Conservation (phyloP, 2,113 vertebrate species). For the Burhinus oedicnemus region DNA sequence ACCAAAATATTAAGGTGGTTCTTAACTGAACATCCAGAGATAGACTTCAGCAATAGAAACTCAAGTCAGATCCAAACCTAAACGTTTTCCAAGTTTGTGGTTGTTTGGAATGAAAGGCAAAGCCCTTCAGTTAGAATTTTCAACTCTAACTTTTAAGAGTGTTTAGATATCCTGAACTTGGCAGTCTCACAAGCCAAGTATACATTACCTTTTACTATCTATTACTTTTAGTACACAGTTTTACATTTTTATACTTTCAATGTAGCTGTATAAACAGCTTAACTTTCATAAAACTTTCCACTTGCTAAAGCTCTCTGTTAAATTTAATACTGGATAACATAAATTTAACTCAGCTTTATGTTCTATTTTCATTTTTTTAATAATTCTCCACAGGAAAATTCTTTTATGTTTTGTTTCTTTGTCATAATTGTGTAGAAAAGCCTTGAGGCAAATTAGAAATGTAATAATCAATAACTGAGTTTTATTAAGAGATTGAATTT, state of each 20-base stretch:
- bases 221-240: neutral
- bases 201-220: neutral
- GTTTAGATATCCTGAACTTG: neutral
- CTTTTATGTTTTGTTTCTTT: neutral
- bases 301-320: neutral
- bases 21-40: neutral
- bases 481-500: slow-evolving; percentile 33
- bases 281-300: neutral
- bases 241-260: neutral
- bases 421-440: neutral
- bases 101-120: neutral
- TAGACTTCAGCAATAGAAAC: neutral
- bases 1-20: neutral
- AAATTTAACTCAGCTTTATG: neutral
- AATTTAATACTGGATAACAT: neutral
- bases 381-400: neutral
- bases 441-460: slow-evolving; percentile 20
- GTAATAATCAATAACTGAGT: slow-evolving; percentile 33
- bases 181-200: neutral
- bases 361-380: neutral
- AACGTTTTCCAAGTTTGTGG: neutral
- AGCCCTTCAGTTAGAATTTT: neutral
- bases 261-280: neutral
- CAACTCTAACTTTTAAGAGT: neutral
- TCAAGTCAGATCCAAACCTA: neutral